Evolutionary conservation across 2,888 invertebrate species (phyloP), one percentile per base, ranked within the genome.

Genomic region (Eristalis intricaria): DNA sequence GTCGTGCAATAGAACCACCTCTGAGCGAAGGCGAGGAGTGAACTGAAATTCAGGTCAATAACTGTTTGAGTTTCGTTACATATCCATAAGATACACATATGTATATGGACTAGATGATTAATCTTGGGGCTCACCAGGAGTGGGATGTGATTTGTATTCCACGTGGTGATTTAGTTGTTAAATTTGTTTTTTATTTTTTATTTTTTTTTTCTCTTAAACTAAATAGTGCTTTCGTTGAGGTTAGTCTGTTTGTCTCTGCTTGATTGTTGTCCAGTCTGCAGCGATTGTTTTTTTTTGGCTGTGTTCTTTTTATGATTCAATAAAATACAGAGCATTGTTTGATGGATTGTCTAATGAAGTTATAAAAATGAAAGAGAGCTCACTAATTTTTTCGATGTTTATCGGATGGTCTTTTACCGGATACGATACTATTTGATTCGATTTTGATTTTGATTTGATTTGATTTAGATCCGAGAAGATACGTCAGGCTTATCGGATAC

Each of bases 271-370:
- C 19, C n/a, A n/a, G 43, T 43, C 38, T 38, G n/a, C n/a, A 4
- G 40, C 40, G 40, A 10, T 40, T 4, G 4, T 43, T 40, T 2
- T 2, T 40, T 7, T 15, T 40, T 13, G 40, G 15, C 10, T 29
- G 32, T 32, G 32, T 40, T 15, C 40, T 50, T 70, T 77, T 82
- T 66, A 82, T 71, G 50, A n/a, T 19, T 23, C 66, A 58, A 78
- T 86, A 82, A 82, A 82, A 86, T 29, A 73, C 75, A 64, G 78
- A 74, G 75, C 66, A 75, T 78, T 82, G 75, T 82, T 86, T 79
- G 78, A 82, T 78, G 32, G 61, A 86, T 79, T 43, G 61, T 78
- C 78, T 86, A 86, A 86, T 86, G 82, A 86, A 86, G 78, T 78
- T 75, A 19, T 81, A 69, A 86, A 78, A 73, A 63, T 73, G 73